Conservation (phyloP, 2,113 vertebrate genomes). For the Lasiurus borealis region DNA sequence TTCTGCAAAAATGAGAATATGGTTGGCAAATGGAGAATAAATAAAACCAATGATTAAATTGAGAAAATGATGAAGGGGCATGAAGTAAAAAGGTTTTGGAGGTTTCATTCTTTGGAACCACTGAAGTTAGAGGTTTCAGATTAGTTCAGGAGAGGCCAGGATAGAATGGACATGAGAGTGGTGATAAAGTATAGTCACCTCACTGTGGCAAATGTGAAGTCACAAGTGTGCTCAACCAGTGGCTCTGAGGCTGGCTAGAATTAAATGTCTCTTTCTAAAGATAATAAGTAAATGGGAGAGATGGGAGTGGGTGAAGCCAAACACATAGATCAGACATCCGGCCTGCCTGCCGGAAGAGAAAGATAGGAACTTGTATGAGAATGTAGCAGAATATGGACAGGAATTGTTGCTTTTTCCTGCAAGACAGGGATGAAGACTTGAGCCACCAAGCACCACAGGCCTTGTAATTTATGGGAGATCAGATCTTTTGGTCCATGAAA, state of each 20-base stretch:
- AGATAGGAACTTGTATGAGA: not conserved
- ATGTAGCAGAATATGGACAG: not conserved
- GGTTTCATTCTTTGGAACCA: not conserved
- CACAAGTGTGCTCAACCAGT: not conserved
- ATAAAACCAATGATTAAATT: not conserved
- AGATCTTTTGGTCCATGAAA: not conserved
- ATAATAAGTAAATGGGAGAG: not conserved
- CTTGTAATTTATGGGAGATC: not conserved
- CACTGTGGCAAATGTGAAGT: not conserved
- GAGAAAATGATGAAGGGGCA: not conserved
- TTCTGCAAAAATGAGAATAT: not conserved
- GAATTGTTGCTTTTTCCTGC: not conserved
- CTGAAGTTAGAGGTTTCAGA: not conserved
- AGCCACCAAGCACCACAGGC: not conserved
- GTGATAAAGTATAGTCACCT: not conserved
- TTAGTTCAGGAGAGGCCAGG: not conserved
- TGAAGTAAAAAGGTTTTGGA: not conserved
- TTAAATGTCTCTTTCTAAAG: not conserved
- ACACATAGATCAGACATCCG: not conserved
- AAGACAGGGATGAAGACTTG: not conserved
- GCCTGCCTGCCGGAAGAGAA: not conserved
- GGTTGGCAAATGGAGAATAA: not conserved
- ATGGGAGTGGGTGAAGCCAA: not conserved
- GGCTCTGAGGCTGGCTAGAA: not conserved
- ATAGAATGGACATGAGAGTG: not conserved